Conservation (phyloP, 2,113 vertebrate genomes). For the Suricata suricatta region DNA sequence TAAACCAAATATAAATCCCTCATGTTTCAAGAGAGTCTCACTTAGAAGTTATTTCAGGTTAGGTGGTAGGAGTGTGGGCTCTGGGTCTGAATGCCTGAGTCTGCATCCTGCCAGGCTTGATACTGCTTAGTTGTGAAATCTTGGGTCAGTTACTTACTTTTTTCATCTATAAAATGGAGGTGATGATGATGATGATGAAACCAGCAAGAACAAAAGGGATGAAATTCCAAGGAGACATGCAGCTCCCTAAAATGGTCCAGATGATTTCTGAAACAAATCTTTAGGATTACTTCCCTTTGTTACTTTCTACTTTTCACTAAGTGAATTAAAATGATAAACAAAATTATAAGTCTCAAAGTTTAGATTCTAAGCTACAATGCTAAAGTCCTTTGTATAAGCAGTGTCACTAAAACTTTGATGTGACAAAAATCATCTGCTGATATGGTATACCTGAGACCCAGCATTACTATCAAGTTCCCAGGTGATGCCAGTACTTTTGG, state of each 20-base stretch:
- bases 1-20: neutral
- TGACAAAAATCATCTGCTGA: slow-evolving; percentile 5
- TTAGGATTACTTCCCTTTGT: neutral
- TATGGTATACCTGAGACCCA: neutral
- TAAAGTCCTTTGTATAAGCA: neutral
- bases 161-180: neutral
- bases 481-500: neutral
- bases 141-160: neutral
- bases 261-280: neutral
- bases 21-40: neutral
- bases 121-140: neutral
- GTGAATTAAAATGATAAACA: neutral
- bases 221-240: neutral
- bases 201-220: neutral
- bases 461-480: neutral
- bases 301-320: neutral
- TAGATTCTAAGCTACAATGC: neutral
- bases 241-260: neutral
- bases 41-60: neutral
- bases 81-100: neutral
- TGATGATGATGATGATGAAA: neutral
- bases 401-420: neutral
- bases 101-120: neutral
- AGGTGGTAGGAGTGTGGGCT: neutral
- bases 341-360: neutral